Evolutionary conservation across 2,113 vertebrate genomes (phyloP).

Genomic region (Amblyornis subalaris): DNA sequence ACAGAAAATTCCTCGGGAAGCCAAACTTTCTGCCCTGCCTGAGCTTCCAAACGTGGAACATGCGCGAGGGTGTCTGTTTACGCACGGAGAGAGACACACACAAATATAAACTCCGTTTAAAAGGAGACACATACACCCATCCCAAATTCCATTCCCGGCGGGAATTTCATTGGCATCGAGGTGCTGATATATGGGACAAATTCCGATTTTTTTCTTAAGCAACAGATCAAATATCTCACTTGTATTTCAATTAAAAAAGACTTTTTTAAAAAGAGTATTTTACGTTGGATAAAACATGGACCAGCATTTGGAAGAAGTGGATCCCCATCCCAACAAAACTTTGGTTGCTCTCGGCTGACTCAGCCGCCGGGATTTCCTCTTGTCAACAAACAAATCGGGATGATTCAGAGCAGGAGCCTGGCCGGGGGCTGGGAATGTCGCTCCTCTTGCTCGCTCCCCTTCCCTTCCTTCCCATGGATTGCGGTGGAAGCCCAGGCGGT

Average conservation of each 20-base stretch:
- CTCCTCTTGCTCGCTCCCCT: neutral
- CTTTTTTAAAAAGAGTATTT: accelerated
- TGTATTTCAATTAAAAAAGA: accelerated
- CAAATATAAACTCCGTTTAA: neutral
- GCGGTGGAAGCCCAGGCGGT: neutral
- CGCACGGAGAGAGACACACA: neutral
- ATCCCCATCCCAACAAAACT: neutral
- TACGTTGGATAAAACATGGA: accelerated
- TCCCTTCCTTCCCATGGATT: neutral
- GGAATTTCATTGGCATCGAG: neutral
- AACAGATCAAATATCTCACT: neutral
- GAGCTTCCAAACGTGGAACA: neutral
- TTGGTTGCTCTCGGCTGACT: neutral
- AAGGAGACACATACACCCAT: neutral
- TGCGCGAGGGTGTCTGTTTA: neutral
- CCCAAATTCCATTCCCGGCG: neutral
- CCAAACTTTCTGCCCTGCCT: slow-evolving; percentile 36
- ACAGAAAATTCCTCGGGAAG: slow-evolving; percentile 52
- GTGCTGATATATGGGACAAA: neutral
- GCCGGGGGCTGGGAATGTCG: neutral
- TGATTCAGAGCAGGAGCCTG: neutral
- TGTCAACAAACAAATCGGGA: neutral
- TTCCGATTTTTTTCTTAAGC: neutral
- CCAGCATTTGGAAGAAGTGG: neutral
- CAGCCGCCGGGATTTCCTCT: neutral